Evolutionary conservation across 1,140 invertebrate species (phyloP).

Genomic region (Leptinotarsa lineolata): DNA sequence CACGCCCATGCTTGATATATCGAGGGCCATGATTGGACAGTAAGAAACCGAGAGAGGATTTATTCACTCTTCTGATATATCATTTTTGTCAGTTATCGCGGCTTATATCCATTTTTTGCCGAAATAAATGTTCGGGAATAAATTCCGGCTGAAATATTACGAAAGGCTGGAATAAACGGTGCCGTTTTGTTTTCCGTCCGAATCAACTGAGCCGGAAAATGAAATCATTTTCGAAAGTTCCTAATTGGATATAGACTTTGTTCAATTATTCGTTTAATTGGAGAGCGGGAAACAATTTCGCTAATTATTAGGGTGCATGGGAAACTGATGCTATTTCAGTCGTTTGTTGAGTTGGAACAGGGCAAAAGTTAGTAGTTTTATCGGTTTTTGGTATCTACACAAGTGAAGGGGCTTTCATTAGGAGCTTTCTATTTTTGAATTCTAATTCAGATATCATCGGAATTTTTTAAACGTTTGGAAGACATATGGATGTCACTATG

Average conservation of each 20-base stretch:
- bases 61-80: conserved; percentile 6
- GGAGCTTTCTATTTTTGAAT: too few species aligned
- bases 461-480: too few species aligned
- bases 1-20: neutral
- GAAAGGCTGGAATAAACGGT: neutral
- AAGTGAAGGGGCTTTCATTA: too few species aligned
- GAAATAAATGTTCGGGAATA: conserved; percentile 6
- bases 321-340: too few species aligned
- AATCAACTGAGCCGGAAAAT: neutral
- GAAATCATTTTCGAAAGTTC: neutral
- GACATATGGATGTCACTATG: too few species aligned
- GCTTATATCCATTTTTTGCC: neutral
- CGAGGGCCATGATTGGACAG: neutral
- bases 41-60: conserved; percentile 2
- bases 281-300: neutral
- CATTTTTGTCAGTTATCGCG: conserved; percentile 4
- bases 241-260: neutral
- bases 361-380: too few species aligned
- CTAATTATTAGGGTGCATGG: too few species aligned
- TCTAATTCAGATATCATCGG: too few species aligned
- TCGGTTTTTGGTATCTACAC: too few species aligned
- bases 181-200: conserved; percentile 3
- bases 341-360: too few species aligned
- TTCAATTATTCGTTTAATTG: neutral
- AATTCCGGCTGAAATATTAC: conserved; percentile 2